Evolutionary conservation across 2,113 vertebrate species (phyloP).

Genomic region (Hoplias malabaricus): DNA sequence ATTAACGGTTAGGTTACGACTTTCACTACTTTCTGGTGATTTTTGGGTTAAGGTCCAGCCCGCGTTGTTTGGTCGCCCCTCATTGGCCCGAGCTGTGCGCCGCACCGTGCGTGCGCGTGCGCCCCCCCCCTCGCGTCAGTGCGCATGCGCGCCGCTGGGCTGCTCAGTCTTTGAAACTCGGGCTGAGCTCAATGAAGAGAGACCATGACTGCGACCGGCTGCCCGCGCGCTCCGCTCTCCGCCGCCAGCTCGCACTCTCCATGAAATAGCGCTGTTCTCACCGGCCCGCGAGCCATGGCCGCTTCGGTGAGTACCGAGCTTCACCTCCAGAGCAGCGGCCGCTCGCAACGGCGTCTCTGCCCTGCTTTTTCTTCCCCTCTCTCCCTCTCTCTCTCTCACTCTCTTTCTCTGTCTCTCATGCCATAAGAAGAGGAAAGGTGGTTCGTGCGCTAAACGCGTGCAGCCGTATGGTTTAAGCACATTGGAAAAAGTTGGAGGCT

Average conservation of each 20-base stretch:
- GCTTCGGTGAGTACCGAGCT: slow-evolving; percentile 85
- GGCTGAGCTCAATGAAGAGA: slow-evolving; percentile 73
- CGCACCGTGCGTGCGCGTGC: slow-evolving; percentile 72
- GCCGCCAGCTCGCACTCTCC: slow-evolving; percentile 72
- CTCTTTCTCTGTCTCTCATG: too few species aligned
- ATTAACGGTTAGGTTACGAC: not conserved
- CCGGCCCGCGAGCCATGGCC: slow-evolving; percentile 88
- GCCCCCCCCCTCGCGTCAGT: slow-evolving; percentile 66
- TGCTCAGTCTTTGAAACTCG: slow-evolving; percentile 77
- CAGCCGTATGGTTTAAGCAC: slow-evolving; percentile 56
- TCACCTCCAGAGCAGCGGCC: slow-evolving; percentile 1
- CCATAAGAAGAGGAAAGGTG: slow-evolving; percentile 18
- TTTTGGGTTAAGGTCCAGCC: slow-evolving; percentile 37
- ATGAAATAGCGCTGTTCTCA: slow-evolving; percentile 82
- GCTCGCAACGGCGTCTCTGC: not conserved
- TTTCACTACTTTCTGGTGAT: not conserved
- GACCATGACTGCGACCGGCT: slow-evolving; percentile 82
- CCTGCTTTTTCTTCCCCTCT: not conserved
- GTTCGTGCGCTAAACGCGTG: slow-evolving; percentile 44
- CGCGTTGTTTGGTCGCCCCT: slow-evolving; percentile 47
- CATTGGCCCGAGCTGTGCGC: slow-evolving; percentile 64
- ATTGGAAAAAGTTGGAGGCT: slow-evolving; percentile 48
- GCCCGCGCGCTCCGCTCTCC: slow-evolving; percentile 68
- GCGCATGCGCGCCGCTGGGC: slow-evolving; percentile 78
- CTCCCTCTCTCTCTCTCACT: not conserved